These are phyloP conservation scores for Andricus quercusramuli DNA, from an alignment of 2,888 invertebrate genomes.

Conservation along the genomic window DNA sequence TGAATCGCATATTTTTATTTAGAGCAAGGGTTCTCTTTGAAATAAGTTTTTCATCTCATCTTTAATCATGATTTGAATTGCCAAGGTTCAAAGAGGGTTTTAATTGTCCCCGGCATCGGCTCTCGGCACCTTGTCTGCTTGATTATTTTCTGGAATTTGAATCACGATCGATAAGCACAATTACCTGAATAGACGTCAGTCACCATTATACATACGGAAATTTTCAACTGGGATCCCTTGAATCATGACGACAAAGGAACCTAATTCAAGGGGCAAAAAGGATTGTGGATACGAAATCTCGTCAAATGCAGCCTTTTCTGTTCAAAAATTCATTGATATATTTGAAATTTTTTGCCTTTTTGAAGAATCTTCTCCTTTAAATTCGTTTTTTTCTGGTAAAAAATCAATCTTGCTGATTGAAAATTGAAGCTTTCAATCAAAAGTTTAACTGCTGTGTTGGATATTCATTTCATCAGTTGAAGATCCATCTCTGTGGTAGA, in stretches of 20 bases:
- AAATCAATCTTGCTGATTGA: too few relatives aligned
- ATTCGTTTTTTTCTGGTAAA: too few relatives aligned
- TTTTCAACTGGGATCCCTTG: neutral
- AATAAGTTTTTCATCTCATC: constrained; percentile 7
- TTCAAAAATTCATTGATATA: too few relatives aligned
- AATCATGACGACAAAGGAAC: constrained; percentile 18
- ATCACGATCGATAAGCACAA: constrained; percentile 16
- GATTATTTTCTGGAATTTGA: constrained; percentile 28
- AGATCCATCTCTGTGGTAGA: too few relatives aligned
- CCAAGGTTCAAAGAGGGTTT: neutral
- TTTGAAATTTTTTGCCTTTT: too few relatives aligned
- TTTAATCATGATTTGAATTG: constrained; percentile 25
- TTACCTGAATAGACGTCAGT: neutral
- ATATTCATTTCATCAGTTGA: too few relatives aligned
- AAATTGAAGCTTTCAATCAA: rapidly evolving
- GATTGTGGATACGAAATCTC: neutral
- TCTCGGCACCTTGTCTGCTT: constrained; percentile 21
- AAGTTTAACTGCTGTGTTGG: too few relatives aligned
- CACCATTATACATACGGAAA: neutral
- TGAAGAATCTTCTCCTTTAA: too few relatives aligned
- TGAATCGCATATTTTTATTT: too few relatives aligned
- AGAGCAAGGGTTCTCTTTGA: too few relatives aligned
- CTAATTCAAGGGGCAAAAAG: constrained; percentile 19
- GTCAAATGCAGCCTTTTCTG: neutral
- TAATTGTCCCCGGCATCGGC: constrained; percentile 33